Evolutionary conservation across 2,113 vertebrate genomes (phyloP).

Genomic region (Prietella phreatophila): DNA sequence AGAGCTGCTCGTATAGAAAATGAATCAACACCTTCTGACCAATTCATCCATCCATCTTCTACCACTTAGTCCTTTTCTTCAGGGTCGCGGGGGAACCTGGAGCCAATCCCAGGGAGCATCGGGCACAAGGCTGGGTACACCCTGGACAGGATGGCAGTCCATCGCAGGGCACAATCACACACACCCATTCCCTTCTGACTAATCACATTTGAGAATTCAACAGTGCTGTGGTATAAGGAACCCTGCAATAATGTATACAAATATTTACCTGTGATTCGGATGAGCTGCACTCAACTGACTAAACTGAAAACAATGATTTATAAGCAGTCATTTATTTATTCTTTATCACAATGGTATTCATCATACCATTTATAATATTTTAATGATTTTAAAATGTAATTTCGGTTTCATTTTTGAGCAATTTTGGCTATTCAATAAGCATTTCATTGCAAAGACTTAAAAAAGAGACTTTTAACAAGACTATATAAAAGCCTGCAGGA

Average conservation of each 20-base stretch:
- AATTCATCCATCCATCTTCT: no score
- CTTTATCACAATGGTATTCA: no score
- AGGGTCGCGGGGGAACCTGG: no score
- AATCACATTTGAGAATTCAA: background rate
- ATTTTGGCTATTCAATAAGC: background rate
- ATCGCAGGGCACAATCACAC: no score
- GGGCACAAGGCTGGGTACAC: no score
- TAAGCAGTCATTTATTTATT: background rate
- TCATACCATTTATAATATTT: background rate
- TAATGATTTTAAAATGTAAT: background rate
- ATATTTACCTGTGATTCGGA: constrained; percentile 58
- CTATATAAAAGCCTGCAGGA: background rate
- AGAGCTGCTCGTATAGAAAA: background rate
- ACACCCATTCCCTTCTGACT: no score
- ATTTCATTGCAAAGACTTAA: background rate
- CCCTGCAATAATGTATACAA: constrained; percentile 58
- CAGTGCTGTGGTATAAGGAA: constrained; percentile 41
- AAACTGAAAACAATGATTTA: constrained; percentile 44
- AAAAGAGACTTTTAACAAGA: background rate
- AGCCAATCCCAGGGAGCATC: no score
- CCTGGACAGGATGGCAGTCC: no score
- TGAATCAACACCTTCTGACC: background rate
- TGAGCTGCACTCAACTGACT: constrained; percentile 45
- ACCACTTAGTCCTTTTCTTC: no score
- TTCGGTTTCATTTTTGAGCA: background rate